Evolutionary conservation across 2,888 invertebrate genomes (phyloP).

Genomic region (Molorchus minor): DNA sequence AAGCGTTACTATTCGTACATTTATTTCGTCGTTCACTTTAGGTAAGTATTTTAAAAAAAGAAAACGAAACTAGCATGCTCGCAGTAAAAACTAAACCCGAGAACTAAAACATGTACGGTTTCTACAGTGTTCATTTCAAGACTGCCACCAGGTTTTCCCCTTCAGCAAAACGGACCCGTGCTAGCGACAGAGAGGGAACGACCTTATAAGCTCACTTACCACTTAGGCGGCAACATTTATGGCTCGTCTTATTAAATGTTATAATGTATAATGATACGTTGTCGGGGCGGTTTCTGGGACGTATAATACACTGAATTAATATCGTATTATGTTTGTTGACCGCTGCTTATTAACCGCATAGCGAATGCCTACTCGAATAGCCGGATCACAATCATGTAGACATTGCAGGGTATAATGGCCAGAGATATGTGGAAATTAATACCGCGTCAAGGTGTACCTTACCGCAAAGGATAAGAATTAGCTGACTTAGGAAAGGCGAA

Average conservation of each 20-base stretch:
- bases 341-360: slow-evolving; percentile 19
- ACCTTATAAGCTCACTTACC: slow-evolving; percentile 14
- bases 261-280: slow-evolving; percentile 22
- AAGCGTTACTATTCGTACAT: too few relatives aligned
- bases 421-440: slow-evolving; percentile 22
- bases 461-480: slow-evolving; percentile 8
- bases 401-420: slow-evolving; percentile 19
- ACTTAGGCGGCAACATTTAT: slow-evolving; percentile 14
- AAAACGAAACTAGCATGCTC: too few relatives aligned
- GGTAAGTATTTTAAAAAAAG: too few relatives aligned
- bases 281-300: slow-evolving; percentile 11
- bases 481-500: background rate
- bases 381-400: slow-evolving; percentile 13
- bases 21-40: too few relatives aligned
- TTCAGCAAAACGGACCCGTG: background rate
- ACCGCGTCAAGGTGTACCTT: slow-evolving; percentile 19
- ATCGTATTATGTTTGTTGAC: slow-evolving; percentile 24
- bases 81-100: too few relatives aligned
- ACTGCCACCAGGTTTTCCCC: slow-evolving; percentile 1
- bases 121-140: too few relatives aligned
- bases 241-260: slow-evolving; percentile 15
- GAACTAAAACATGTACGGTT: too few relatives aligned
- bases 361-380: slow-evolving; percentile 16
- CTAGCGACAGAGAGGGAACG: background rate
- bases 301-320: slow-evolving; percentile 23